Percentiles rank a stretch among this genome's conserved stretches.
Evolutionary conservation across 2,797 vertebrate species (phyloP).

Genomic region (Artibeus jamaicensis): DNA sequence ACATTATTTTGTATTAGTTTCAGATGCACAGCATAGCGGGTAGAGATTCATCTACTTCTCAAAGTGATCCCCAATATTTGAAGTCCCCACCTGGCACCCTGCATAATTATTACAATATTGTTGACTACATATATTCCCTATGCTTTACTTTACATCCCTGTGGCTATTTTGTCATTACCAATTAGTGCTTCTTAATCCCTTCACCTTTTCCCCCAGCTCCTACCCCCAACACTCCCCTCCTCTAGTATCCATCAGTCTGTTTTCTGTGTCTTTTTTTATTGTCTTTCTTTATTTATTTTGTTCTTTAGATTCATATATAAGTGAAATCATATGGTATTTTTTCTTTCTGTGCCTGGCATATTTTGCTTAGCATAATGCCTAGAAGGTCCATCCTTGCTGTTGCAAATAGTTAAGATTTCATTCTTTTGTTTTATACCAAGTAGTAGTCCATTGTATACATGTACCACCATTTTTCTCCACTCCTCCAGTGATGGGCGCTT

Average conservation of each 20-base stretch:
- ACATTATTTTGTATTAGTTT: neutral
- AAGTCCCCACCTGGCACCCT: neutral
- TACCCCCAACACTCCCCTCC: too few species aligned
- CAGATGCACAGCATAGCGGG: neutral
- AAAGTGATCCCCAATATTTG: neutral
- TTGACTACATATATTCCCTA: neutral
- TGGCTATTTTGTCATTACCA: neutral
- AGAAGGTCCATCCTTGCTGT: neutral
- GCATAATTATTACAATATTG: neutral
- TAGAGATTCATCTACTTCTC: neutral
- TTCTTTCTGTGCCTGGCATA: neutral
- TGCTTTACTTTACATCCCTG: neutral
- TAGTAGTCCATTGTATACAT: neutral
- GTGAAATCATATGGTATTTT: neutral
- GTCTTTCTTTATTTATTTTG: neutral
- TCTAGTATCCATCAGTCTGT: neutral
- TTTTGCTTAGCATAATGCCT: neutral
- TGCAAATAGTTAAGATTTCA: neutral
- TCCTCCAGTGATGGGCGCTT: neutral
- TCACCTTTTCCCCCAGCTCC: neutral
- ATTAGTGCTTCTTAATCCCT: neutral
- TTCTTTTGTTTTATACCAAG: neutral
- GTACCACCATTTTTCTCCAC: neutral
- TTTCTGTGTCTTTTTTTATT: neutral
- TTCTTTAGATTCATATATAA: neutral